Percentiles rank a stretch among this genome's conserved stretches.
These are phyloP conservation scores for Aricia artaxerxes DNA, from an alignment of 2,888 invertebrate species.

Conservation along the genomic window DNA sequence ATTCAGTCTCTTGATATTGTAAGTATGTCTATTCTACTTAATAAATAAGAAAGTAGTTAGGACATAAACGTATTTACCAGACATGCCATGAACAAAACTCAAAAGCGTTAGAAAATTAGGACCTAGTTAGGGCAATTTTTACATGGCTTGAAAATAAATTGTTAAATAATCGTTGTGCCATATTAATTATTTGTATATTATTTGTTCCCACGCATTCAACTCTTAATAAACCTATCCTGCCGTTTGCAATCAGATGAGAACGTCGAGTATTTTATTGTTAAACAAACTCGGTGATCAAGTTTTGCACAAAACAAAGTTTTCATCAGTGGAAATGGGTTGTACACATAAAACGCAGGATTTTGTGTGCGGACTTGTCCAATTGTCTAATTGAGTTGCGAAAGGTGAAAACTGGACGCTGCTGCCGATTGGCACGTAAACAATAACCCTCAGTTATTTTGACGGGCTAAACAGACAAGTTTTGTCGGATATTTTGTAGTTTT, in stretches of 20 bases:
- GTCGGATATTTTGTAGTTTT: neutral
- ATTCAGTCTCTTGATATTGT: neutral
- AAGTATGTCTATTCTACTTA: too few species aligned
- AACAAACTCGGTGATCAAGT: slow-evolving; percentile 2
- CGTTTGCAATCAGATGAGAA: neutral
- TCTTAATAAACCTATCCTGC: neutral
- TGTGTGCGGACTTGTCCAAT: neutral
- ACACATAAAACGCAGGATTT: neutral
- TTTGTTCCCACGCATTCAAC: too few species aligned
- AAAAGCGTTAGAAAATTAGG: too few species aligned
- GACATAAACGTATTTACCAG: too few species aligned
- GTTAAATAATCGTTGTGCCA: too few species aligned
- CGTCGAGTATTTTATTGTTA: neutral
- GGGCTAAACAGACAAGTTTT: neutral
- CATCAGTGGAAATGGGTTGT: neutral
- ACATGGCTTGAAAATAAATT: too few species aligned
- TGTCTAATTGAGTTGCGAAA: slow-evolving; percentile 5
- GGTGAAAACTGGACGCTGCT: neutral
- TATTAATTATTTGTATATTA: too few species aligned
- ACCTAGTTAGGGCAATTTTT: too few species aligned
- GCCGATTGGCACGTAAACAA: neutral
- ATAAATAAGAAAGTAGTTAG: too few species aligned
- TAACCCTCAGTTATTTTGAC: neutral
- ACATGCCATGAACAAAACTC: too few species aligned
- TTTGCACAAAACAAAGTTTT: neutral